Base-by-base conservation (phyloP, 2,113 vertebrate species). In the Triplophysa siluroides region DNA sequence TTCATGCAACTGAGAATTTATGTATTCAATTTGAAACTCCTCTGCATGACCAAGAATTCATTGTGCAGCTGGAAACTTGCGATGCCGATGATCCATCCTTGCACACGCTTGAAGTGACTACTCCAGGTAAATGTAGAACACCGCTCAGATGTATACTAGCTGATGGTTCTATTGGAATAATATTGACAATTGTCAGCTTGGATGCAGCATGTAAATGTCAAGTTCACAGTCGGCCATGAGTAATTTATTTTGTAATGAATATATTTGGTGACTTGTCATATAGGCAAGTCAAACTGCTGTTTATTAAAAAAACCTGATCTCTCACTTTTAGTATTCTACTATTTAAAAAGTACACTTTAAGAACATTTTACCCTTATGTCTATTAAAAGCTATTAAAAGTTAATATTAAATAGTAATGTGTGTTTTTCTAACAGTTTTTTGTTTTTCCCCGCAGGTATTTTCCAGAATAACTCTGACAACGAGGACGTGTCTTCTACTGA, bases 11-110 rank as follows among this genome's bases (percentile, higher is more conserved):
- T 65, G 23, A 41, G 3, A 24, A 66, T 16, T 2, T 77, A 13
- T 52, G n/a, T 54, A 65, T 77, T 21, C 45, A 54, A 18, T 77
- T 77, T 43, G 75, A 77, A 41, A 47, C 54, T 29, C 23, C 60
- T 52, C 75, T 76, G 18, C 47, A 77, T 38, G 75, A 77, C n/a
- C 60, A 64, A 50, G 75, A 77, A 77, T 77, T 77, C 75, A 77
- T 77, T 38, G 74, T 77, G 74, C 45, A 77, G 47, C 75, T 77
- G 2, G 61, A 77, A 66, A 77, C 75, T 24, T 77, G 75, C 16
- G 45, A 77, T 50, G 7, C 14, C 13, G 73, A 29, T 7, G 52
- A 21, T 54, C 19, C 75, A 65, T 64, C 75, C 19, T 62, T 65
- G 45, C 58, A 45, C 43, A 63, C 60, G 9, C 21, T 76, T 8